Conservation (phyloP, 2,888 invertebrate genomes). For the Thera britannica region DNA sequence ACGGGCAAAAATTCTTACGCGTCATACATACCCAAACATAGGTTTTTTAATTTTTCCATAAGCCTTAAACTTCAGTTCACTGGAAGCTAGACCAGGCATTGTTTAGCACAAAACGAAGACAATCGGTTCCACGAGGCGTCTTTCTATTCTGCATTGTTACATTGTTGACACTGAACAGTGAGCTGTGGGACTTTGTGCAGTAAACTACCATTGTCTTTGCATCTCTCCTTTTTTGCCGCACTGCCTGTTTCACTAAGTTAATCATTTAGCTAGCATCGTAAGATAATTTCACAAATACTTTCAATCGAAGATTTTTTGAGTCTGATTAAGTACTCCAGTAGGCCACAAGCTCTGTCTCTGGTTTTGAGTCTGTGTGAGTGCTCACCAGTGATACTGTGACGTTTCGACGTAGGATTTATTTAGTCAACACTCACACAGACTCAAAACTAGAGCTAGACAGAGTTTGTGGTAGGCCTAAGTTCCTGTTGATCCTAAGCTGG, state of each 20-base stretch:
- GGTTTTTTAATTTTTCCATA: not conserved
- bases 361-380: no score
- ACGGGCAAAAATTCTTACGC: no score
- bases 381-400: no score
- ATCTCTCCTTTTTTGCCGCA: conserved; percentile 28
- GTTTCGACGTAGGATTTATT: no score
- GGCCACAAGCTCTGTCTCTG: no score
- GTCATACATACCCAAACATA: no score
- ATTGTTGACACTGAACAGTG: conserved; percentile 43
- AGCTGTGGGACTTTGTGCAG: conserved; percentile 32
- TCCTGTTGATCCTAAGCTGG: no score
- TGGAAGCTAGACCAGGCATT: conserved; percentile 5
- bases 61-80: conserved; percentile 1
- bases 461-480: no score
- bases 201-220: conserved; percentile 36
- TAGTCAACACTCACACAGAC: no score
- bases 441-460: no score
- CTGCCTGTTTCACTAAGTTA: conserved; percentile 14
- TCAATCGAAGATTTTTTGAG: no score
- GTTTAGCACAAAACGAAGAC: conserved; percentile 46
- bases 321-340: no score
- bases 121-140: conserved; percentile 47
- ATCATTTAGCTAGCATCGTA: not conserved
- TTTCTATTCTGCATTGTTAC: conserved; percentile 39
- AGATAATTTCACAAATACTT: not conserved